Evolutionary conservation across 2,797 vertebrate species (phyloP).

Genomic region (Etheostoma nigrum): DNA sequence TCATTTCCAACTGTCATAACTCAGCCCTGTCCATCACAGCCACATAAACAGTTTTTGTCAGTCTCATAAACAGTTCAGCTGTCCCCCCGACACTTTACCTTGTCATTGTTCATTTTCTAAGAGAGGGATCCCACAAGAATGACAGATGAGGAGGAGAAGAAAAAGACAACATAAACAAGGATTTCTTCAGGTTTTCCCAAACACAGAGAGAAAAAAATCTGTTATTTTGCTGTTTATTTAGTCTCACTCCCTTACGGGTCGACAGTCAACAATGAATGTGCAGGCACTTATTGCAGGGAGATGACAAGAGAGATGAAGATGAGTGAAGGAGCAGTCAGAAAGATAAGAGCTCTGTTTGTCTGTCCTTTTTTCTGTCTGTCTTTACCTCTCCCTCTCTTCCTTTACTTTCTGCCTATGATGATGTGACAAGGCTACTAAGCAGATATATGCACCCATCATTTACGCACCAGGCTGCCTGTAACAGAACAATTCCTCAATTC

Average conservation of each 20-base stretch:
- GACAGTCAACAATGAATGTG: constrained; percentile 75
- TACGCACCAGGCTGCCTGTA: constrained; percentile 79
- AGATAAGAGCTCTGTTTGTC: constrained; percentile 65
- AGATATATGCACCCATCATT: constrained; percentile 72
- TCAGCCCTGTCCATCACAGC: constrained; percentile 69
- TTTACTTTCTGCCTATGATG: constrained; percentile 56
- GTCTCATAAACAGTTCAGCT: constrained; percentile 74
- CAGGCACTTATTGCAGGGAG: constrained; percentile 67
- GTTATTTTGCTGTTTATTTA: constrained; percentile 75
- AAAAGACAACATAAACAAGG: constrained; percentile 72
- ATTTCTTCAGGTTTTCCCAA: constrained; percentile 67
- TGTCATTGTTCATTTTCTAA: constrained; percentile 73
- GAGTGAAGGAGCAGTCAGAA: constrained; percentile 66
- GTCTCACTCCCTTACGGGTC: constrained; percentile 65
- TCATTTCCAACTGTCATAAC: constrained; percentile 61
- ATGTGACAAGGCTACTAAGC: constrained; percentile 76
- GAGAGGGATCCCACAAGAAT: constrained; percentile 67
- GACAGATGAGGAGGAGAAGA: constrained; percentile 72
- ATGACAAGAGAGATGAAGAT: constrained; percentile 79
- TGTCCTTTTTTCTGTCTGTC: constrained; percentile 52
- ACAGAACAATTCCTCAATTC: constrained; percentile 84
- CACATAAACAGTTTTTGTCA: constrained; percentile 71
- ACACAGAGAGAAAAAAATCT: constrained; percentile 54
- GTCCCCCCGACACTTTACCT: constrained; percentile 62
- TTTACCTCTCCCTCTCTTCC: constrained; percentile 32